phyloP scores from a whole-genome alignment of 2,797 vertebrate genomes.

The Hoplostethus atlanticus region DNA sequence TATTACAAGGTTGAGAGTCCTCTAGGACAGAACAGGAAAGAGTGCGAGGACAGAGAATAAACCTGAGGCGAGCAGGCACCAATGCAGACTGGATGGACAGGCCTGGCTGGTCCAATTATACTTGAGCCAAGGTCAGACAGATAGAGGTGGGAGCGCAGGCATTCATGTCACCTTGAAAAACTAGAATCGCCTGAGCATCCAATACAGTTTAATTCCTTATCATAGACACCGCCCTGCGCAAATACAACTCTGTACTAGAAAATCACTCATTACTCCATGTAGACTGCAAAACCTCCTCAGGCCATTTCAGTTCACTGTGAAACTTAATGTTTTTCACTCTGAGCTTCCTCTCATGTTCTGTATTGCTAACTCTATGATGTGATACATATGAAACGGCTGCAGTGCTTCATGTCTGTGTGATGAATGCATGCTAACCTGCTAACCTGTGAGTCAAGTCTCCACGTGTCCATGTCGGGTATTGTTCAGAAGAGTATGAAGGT shows the following conservation, averaged over 20 bases:
- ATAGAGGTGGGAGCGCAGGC: constrained; percentile 43
- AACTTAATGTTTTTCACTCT: background rate
- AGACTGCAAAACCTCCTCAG: background rate
- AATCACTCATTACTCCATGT: no score
- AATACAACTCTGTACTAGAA: background rate
- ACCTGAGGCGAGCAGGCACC: constrained; percentile 43
- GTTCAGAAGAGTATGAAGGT: background rate
- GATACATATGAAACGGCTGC: no score
- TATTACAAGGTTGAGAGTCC: constrained; percentile 63
- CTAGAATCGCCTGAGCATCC: constrained; percentile 19
- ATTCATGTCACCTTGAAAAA: constrained; percentile 60
- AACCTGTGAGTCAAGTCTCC: no score
- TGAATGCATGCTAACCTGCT: background rate
- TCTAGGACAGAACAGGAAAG: constrained; percentile 47
- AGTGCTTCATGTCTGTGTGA: background rate
- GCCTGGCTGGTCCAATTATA: constrained; percentile 68
- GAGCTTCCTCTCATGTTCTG: background rate
- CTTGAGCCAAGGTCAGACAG: constrained; percentile 57
- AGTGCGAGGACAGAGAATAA: constrained; percentile 21
- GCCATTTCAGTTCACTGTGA: background rate
- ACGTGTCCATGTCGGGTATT: background rate
- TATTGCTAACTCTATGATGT: background rate
- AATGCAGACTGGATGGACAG: constrained; percentile 52
- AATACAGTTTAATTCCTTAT: constrained; percentile 14
- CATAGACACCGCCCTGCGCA: background rate